These are phyloP conservation scores for Orientallactaga sibirica DNA, from an alignment of 2,797 vertebrate genomes.

Conservation along the genomic window DNA sequence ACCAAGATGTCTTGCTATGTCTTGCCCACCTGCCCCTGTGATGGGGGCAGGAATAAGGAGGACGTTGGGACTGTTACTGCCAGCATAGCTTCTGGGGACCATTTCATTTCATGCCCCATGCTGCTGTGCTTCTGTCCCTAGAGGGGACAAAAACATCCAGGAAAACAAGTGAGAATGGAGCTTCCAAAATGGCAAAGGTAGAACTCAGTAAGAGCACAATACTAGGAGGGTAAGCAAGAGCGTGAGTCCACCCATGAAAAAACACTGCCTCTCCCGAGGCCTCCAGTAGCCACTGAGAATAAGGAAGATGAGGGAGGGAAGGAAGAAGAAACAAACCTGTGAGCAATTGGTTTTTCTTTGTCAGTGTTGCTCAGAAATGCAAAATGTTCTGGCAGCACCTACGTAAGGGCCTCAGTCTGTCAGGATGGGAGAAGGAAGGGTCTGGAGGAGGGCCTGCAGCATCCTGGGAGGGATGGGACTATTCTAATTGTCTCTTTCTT, in stretches of 20 bases:
- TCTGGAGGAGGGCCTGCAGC: neutral
- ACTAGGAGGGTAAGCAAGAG: accelerated
- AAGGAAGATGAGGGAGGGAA: neutral
- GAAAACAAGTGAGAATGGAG: conserved; percentile 5
- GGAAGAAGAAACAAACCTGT: neutral
- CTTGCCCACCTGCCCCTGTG: neutral
- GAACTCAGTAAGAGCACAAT: neutral
- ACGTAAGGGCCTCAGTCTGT: too few species aligned
- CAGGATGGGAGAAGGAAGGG: neutral
- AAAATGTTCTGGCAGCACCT: neutral
- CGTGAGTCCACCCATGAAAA: accelerated
- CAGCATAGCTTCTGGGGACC: neutral
- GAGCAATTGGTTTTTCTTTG: neutral
- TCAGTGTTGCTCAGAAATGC: neutral
- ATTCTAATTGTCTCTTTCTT: neutral
- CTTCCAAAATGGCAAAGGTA: neutral
- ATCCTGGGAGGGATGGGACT: too few species aligned
- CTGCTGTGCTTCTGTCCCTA: neutral
- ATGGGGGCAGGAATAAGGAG: neutral
- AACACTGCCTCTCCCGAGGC: neutral
- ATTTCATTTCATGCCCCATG: neutral
- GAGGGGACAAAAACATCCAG: neutral
- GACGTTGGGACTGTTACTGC: neutral
- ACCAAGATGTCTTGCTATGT: neutral
- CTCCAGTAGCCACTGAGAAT: neutral